phyloP scores from a whole-genome alignment of 2,888 invertebrate genomes.

The Caenorhabditis becei region DNA sequence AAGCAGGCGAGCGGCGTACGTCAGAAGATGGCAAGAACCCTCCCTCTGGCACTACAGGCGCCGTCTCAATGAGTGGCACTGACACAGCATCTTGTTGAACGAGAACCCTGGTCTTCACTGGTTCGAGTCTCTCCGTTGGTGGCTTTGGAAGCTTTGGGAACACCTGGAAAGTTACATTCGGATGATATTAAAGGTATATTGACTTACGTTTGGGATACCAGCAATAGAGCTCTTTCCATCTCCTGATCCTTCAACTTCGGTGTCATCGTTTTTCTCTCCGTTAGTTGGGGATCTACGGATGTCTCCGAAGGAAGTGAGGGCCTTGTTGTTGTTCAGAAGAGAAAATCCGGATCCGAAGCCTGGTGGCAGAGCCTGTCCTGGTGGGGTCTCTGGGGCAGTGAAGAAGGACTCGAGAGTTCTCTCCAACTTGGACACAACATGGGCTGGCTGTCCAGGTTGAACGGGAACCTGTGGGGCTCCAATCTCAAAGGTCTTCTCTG shows the following conservation, averaged over 20 bases:
- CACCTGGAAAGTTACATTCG: conserved; percentile 57
- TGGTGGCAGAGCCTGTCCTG: conserved; percentile 74
- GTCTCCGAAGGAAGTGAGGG: conserved; percentile 73
- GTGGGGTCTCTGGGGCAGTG: conserved; percentile 75
- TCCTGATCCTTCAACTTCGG: conserved; percentile 72
- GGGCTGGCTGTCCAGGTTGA: conserved; percentile 61
- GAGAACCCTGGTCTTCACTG: conserved; percentile 23
- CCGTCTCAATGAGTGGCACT: conserved; percentile 66
- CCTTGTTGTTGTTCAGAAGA: conserved; percentile 75
- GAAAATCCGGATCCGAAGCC: conserved; percentile 81
- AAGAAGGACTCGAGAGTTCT: conserved; percentile 80
- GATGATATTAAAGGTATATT: not conserved
- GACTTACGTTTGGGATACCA: conserved; percentile 80
- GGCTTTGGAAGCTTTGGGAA: conserved; percentile 80
- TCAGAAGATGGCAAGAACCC: conserved; percentile 77
- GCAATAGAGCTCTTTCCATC: conserved; percentile 78
- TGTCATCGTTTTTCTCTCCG: conserved; percentile 53
- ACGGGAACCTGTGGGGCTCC: conserved; percentile 59
- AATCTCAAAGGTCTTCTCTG: conserved; percentile 81
- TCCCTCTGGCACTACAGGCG: conserved; percentile 78
- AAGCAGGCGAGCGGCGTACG: conserved; percentile 75
- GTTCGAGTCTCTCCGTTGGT: conserved; percentile 65
- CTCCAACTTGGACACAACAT: conserved; percentile 74
- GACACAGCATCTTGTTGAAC: conserved; percentile 46
- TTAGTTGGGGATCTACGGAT: conserved; percentile 64